Conservation (phyloP, 2,797 vertebrate species). For the Micropoecilia bifurca region DNA sequence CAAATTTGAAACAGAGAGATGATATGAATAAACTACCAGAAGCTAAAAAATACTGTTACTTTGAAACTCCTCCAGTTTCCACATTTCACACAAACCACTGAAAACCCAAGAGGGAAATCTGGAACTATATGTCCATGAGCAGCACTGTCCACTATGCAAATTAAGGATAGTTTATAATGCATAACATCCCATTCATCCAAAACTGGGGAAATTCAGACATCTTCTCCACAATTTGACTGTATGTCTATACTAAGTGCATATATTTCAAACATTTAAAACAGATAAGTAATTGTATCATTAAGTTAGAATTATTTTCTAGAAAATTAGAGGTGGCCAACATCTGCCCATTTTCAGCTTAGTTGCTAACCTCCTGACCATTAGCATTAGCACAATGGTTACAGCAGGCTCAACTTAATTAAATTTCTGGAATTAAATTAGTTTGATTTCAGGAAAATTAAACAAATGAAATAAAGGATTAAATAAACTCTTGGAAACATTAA, state of each 20-base stretch:
- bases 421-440: background rate
- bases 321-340: background rate
- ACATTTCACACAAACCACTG: background rate
- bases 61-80: background rate
- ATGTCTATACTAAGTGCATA: no score
- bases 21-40: conserved; percentile 12
- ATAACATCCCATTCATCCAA: background rate
- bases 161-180: background rate
- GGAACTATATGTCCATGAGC: background rate
- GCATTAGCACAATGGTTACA: background rate
- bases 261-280: no score
- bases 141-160: background rate
- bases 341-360: background rate
- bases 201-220: background rate
- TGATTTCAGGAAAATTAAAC: background rate
- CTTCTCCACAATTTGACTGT: no score
- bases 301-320: background rate
- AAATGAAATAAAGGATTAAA: background rate
- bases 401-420: no score
- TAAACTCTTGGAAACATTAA: background rate
- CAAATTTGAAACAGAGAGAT: conserved; percentile 8
- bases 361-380: background rate
- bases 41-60: background rate
- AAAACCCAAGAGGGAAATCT: background rate
- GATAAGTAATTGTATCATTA: no score